Conservation (phyloP, 1,140 invertebrate genomes). For the Steinernema khuongi region DNA sequence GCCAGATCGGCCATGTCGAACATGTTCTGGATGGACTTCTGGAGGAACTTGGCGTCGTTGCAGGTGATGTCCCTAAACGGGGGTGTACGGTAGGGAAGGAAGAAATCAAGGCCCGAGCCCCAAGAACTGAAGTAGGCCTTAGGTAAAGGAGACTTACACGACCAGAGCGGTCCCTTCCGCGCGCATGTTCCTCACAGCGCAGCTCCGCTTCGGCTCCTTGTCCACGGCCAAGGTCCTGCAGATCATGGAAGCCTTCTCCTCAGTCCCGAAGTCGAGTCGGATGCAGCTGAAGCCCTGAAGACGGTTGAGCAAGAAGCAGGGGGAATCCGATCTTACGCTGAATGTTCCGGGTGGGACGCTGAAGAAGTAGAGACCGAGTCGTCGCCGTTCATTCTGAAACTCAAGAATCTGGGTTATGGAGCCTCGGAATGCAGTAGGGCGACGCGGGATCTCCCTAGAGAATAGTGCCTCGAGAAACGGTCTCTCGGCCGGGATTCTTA, state of each 20-base stretch:
- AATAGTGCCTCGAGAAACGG: too few species aligned
- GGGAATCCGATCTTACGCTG: background rate
- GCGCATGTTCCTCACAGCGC: background rate
- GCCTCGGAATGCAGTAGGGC: too few species aligned
- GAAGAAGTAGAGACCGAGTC: background rate
- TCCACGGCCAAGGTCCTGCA: background rate
- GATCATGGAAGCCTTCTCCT: conserved; percentile 4
- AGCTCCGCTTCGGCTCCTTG: conserved; percentile 10
- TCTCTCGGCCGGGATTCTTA: too few species aligned
- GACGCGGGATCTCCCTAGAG: too few species aligned
- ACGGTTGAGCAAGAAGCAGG: background rate
- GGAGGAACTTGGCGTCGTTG: background rate
- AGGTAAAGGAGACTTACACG: background rate
- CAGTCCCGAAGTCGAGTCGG: background rate
- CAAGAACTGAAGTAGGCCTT: too few species aligned
- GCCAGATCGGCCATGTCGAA: conserved; percentile 9
- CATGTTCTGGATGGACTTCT: conserved; percentile 3
- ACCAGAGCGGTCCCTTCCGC: background rate
- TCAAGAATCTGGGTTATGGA: too few species aligned
- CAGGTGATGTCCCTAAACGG: background rate
- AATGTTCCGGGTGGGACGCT: background rate
- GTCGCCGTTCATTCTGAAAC: background rate
- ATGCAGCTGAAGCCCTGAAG: background rate
- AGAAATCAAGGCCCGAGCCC: too few species aligned
- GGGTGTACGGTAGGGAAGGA: too few species aligned